phyloP scores from a whole-genome alignment of 1,140 invertebrate species.

The Zaprionus ghesquierei region DNA sequence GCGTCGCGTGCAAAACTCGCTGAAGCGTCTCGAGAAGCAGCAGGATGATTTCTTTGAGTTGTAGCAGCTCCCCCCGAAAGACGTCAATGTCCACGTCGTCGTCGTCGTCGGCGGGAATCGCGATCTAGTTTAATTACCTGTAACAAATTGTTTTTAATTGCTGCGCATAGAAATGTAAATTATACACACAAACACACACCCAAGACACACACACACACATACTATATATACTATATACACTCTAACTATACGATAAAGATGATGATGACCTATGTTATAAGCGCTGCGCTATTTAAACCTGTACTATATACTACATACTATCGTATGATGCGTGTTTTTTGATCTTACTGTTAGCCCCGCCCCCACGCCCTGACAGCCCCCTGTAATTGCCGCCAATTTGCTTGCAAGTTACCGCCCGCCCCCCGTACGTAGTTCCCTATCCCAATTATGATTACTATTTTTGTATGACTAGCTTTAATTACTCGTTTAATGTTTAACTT shows the following conservation, averaged over 20 bases:
- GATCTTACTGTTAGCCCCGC: conserved; percentile 47
- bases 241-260: conserved; percentile 50
- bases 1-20: conserved; percentile 88
- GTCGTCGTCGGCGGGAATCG: neutral
- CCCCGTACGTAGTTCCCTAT: conserved; percentile 2
- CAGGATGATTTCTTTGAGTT: conserved; percentile 95
- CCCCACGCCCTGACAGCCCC: conserved; percentile 25
- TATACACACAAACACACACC: conserved; percentile 30
- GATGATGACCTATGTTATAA: conserved; percentile 48
- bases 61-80: conserved; percentile 85
- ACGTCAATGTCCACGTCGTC: neutral
- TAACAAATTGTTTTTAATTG: conserved; percentile 67
- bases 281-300: conserved; percentile 73
- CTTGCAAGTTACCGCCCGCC: conserved; percentile 50
- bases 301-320: conserved; percentile 51
- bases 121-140: conserved; percentile 55
- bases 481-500: conserved; percentile 60
- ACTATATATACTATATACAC: conserved; percentile 24
- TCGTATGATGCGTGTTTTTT: conserved; percentile 49
- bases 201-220: conserved; percentile 14
- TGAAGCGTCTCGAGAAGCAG: conserved; percentile 90
- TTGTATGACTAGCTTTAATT: conserved; percentile 72
- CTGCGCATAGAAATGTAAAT: conserved; percentile 56
- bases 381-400: conserved; percentile 67
- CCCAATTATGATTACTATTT: conserved; percentile 57